Conservation (phyloP, 2,797 vertebrate genomes). For the Eupleurogrammus muticus region DNA sequence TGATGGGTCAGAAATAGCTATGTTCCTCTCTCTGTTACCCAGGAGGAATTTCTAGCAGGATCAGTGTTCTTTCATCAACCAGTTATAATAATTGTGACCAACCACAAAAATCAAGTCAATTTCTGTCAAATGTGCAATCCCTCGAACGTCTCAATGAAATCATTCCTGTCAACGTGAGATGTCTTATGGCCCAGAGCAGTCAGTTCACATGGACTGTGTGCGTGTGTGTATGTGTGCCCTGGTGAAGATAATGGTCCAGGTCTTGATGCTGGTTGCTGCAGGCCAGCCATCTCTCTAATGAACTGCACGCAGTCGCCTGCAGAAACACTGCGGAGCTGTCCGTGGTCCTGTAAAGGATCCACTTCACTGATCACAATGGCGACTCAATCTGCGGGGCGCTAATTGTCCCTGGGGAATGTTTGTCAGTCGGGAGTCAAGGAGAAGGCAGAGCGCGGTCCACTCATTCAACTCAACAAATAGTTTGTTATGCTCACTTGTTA, state of each 20-base stretch:
- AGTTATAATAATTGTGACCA: slow-evolving; percentile 2
- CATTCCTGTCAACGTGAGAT: slow-evolving; percentile 26
- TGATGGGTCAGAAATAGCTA: neutral
- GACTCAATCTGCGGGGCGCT: slow-evolving; percentile 63
- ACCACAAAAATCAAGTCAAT: neutral
- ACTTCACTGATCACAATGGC: slow-evolving; percentile 56
- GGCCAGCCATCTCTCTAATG: slow-evolving; percentile 80
- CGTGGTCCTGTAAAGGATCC: slow-evolving; percentile 76
- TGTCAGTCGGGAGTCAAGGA: slow-evolving; percentile 76
- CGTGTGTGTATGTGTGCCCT: slow-evolving; percentile 17
- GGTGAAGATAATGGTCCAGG: slow-evolving; percentile 49
- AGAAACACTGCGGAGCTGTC: slow-evolving; percentile 66
- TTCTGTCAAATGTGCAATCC: slow-evolving; percentile 19
- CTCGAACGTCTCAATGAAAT: slow-evolving; percentile 44
- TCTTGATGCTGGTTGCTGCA: slow-evolving; percentile 70
- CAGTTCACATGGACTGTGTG: slow-evolving; percentile 14
- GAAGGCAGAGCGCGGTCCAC: slow-evolving; percentile 58
- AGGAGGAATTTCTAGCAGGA: neutral
- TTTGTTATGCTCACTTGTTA: slow-evolving; percentile 66
- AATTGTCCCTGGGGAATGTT: slow-evolving; percentile 78
- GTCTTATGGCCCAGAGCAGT: slow-evolving; percentile 6
- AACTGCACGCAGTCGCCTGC: slow-evolving; percentile 70
- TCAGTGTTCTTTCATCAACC: neutral
- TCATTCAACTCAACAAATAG: slow-evolving; percentile 59
- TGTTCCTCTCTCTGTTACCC: neutral